phyloP scores from a whole-genome alignment of 37 sponge, comb jelly and placozoan species.

The Halichondria panicea region DNA sequence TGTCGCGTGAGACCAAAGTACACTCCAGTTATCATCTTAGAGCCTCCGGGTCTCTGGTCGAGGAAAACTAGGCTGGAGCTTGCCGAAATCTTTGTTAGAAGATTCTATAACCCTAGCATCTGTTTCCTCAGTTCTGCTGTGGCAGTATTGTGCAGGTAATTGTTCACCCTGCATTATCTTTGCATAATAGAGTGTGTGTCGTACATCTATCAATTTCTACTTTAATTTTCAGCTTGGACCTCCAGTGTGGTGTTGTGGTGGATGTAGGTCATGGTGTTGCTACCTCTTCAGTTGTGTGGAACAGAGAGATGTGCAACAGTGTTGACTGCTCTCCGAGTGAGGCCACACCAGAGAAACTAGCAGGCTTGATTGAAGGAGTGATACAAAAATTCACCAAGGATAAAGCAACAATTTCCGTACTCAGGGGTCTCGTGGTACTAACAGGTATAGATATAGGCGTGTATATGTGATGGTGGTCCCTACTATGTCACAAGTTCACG shows the following conservation, averaged over 20 bases:
- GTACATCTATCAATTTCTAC: background rate
- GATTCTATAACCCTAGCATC: conserved; percentile 4
- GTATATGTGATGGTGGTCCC: too few relatives aligned
- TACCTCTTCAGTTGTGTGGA: conserved; percentile 17
- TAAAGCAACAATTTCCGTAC: too few relatives aligned
- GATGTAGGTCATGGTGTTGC: conserved; percentile 22
- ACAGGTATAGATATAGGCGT: too few relatives aligned
- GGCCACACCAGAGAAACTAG: background rate
- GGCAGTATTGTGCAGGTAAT: conserved; percentile 18
- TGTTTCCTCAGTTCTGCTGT: conserved; percentile 28
- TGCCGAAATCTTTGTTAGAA: conserved; percentile 1
- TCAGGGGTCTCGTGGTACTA: background rate
- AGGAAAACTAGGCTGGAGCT: background rate
- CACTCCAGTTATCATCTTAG: conserved; percentile 21
- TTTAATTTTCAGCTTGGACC: conserved; percentile 2
- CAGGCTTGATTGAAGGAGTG: background rate
- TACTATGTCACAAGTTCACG: too few relatives aligned
- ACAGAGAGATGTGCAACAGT: background rate
- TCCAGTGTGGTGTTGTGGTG: conserved; percentile 21
- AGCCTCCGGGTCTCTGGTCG: conserved; percentile 27
- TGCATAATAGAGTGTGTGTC: too few relatives aligned
- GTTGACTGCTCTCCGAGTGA: background rate
- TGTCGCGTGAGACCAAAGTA: conserved; percentile 4
- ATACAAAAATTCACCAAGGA: background rate
- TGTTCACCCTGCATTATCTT: too few relatives aligned